Evolutionary conservation across 2,113 vertebrate genomes (phyloP), one percentile per base, ranked within the genome.

Genomic region (Sula dactylatra): DNA sequence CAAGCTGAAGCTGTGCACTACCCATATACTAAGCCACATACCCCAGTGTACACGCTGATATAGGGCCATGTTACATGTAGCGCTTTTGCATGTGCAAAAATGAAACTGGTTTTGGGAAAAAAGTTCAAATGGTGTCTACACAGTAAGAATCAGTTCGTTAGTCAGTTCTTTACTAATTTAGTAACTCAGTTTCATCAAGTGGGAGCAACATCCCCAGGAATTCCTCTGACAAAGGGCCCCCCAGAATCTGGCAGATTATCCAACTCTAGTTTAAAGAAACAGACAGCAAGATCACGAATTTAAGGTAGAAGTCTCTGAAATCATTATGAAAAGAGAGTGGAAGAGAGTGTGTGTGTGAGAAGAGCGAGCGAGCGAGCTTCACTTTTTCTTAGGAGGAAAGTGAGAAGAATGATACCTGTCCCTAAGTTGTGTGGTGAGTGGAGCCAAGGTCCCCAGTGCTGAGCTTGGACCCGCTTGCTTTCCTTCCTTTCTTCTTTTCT

Each of bases 301-400:
- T 59, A 50, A 61, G 44, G 15, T n/a, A 45, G 10, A 88, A 73
- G 38, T 34, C 12, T 42, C 40, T n/a, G 45, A 88, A 7, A 50
- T 36, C 55, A 82, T 9, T 42, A 79, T 19, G 56, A 74, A 74
- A 66, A 59, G 26, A 52, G 32, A 69, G 31, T 38, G 56, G 34
- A 34, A 82, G 18, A 29, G 34, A 19, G 25, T 5, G 9, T 42
- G 34, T 58, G n/a, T 13, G 70, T 6, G 27, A 55, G 36, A 29
- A 45, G 18, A 71, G 16, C 1, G 29, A 56, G 8, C 0, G 0
- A 29, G 26, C 2, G 5, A 67, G 50, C 52, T 72, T 72, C 19
- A 76, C 14, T 36, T 71, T 44, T 69, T 56, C 29, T 38, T 71
- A 36, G 1, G 3, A 66, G 42, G 22, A 32, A 45, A 83, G 13